phyloP scores from a whole-genome alignment of 2,888 invertebrate species.

The Eupeodes luniger region DNA sequence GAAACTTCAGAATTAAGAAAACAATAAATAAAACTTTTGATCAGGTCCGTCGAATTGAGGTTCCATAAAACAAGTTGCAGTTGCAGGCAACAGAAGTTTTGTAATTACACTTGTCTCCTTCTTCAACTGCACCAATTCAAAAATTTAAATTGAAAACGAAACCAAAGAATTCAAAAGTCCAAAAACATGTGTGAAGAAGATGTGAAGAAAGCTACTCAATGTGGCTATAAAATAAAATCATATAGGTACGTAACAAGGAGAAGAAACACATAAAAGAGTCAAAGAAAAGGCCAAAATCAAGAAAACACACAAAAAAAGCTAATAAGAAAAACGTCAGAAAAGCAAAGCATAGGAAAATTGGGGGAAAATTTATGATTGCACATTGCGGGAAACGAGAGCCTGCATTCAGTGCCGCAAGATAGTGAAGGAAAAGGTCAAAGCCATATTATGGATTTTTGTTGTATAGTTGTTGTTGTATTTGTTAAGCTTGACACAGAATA shows the following conservation, averaged over 20 bases:
- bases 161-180: conserved; percentile 16
- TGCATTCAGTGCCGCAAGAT: conserved; percentile 77
- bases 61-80: background rate
- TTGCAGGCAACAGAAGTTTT: conserved; percentile 42
- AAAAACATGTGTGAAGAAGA: conserved; percentile 37
- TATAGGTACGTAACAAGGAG: conserved; percentile 21
- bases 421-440: conserved; percentile 76
- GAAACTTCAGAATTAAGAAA: background rate
- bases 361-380: conserved; percentile 76
- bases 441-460: conserved; percentile 62
- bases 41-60: conserved; percentile 2
- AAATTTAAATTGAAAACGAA: background rate
- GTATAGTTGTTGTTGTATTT: conserved; percentile 11
- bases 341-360: conserved; percentile 69
- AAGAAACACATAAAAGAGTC: conserved; percentile 27
- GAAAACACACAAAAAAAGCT: conserved; percentile 18
- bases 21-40: conserved; percentile 9
- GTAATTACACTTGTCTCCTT: conserved; percentile 31
- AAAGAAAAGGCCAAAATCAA: conserved; percentile 49
- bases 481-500: conserved; percentile 41
- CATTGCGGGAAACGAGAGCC: conserved; percentile 77
- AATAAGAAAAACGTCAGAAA: conserved; percentile 53
- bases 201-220: conserved; percentile 33
- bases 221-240: conserved; percentile 37
- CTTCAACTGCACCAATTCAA: conserved; percentile 21